A percentile compares a stretch with the other conserved stretches of the same genome.
These are phyloP conservation scores for Listronotus bonariensis DNA, from an alignment of 1,140 invertebrate genomes.

Conservation along the genomic window DNA sequence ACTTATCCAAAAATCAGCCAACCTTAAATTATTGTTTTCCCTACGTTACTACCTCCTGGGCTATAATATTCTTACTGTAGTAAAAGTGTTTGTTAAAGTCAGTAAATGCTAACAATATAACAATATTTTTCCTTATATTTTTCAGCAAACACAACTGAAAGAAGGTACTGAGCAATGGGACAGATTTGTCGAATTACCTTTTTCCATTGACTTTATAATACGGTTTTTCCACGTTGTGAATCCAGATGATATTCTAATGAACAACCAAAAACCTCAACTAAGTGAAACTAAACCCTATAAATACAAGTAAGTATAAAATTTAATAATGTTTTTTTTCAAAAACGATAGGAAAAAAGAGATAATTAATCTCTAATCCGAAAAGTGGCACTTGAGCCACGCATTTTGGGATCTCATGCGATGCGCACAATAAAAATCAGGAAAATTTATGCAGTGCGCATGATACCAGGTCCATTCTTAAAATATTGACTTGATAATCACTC, in stretches of 20 bases:
- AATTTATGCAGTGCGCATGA: too few species aligned
- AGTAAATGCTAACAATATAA: neutral
- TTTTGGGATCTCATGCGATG: too few species aligned
- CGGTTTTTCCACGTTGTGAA: constrained; percentile 76
- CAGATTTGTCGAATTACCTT: constrained; percentile 60
- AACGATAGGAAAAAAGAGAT: too few species aligned
- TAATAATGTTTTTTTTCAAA: too few species aligned
- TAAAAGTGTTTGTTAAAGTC: neutral
- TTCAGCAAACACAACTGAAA: constrained; percentile 57
- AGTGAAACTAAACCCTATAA: constrained; percentile 65
- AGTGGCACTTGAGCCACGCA: too few species aligned
- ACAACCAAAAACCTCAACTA: constrained; percentile 62
- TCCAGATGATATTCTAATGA: constrained; percentile 61
- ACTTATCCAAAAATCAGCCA: neutral
- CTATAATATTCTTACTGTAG: neutral
- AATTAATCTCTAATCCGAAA: too few species aligned
- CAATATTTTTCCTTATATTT: constrained; percentile 5
- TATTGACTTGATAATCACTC: too few species aligned
- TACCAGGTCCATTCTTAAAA: too few species aligned
- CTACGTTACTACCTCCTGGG: too few species aligned
- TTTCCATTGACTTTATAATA: constrained; percentile 63
- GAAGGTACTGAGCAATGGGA: constrained; percentile 60
- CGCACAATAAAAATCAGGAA: too few species aligned
- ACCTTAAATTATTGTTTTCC: too few species aligned
- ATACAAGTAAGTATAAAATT: constrained; percentile 62